Base-by-base conservation (phyloP, 2,888 invertebrate genomes). In the Brachyptera putata region DNA sequence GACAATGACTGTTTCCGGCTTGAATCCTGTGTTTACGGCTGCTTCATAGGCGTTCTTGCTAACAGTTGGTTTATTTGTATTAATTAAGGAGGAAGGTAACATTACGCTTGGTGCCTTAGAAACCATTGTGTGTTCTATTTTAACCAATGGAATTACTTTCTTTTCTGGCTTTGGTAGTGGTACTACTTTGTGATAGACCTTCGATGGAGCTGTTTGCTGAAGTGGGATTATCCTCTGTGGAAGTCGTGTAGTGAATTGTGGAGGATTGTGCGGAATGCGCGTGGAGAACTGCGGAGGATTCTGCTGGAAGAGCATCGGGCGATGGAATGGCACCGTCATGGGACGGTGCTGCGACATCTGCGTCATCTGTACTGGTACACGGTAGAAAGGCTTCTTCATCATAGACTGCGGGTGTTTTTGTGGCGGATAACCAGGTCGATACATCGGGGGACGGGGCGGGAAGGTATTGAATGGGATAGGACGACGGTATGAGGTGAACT, bases 1-100 rank as follows among this genome's bases (percentile, higher is more conserved):
- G 13, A 91, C 85, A 0, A 91, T 86, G 3, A 92, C 85, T 0
- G 89, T 85, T 66, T 85, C 85, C 0, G 91, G 90, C 71, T 88
- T 84, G 67, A 92, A 92, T 0, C 90, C 89, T 1, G 85, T 67
- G 79, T 79, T 14, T 77, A 79, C 13, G 76, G 78, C 64, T 74
- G 53, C 53, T 14, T 75, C 0, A 78, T 73, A 57, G 57, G 50
- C n/a, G 76, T 56, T n/a, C 30, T 56, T 22, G 26, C 22, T 18
- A 14, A 9, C n/a, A 11, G 9, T 3, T 22, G 53, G 53, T 37
- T 34, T 34, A 21, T 53, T 53, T 9, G 36, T 36, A 36, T 37
- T 53, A 34, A 36, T 53, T 1, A 36, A 14, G 21, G 53, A 53
- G 3, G 53, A 53, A 2, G 53, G 53, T 9, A 34, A 18, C 18